These are phyloP conservation scores for Lagopus muta DNA, from an alignment of 2,113 vertebrate species.

Conservation along the genomic window DNA sequence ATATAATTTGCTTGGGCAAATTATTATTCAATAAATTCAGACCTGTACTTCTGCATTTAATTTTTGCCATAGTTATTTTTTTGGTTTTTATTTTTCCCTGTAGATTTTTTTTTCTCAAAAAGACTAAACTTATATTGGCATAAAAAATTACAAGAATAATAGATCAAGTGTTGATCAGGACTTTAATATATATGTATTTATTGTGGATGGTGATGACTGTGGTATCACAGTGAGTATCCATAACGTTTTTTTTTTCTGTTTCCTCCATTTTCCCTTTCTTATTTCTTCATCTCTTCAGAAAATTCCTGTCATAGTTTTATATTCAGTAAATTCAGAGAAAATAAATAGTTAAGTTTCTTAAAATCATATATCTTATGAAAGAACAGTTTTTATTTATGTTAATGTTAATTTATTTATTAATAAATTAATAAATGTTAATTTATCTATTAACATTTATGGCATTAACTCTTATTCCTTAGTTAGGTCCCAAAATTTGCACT, in stretches of 20 bases:
- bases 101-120: conserved; percentile 20
- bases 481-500: not conserved
- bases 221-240: not conserved
- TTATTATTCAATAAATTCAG: not conserved
- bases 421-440: no score
- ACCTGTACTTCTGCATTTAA: not conserved
- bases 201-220: not conserved
- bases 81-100: not conserved
- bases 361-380: not conserved
- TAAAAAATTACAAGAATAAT: not conserved
- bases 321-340: conserved; percentile 10
- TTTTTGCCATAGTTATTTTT: not conserved
- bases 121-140: not conserved
- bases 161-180: not conserved
- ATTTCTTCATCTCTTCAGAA: not conserved
- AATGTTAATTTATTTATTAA: no score
- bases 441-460: not conserved
- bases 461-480: not conserved
- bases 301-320: not conserved
- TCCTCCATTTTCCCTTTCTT: not conserved
- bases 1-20: no score
- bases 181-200: not conserved
- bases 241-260: not conserved
- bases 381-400: not conserved
- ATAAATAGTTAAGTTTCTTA: not conserved